A percentile compares a stretch with the other conserved stretches of the same genome.
Conservation (phyloP, 2,888 invertebrate species). For the Sphaerophoria rueppellii region DNA sequence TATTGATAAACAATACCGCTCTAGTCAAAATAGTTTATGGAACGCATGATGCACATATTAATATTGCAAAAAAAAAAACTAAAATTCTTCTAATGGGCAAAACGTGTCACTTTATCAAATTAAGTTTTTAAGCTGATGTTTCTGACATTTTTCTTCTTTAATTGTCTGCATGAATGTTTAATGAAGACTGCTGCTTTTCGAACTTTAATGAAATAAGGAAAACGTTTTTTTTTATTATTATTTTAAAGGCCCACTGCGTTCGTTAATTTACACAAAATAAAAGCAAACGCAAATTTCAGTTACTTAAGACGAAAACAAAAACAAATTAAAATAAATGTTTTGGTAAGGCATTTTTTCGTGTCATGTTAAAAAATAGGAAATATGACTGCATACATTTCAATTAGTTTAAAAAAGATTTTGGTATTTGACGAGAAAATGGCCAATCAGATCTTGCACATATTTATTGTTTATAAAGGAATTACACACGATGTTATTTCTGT, state of each 20-base stretch:
- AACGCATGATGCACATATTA: conserved; percentile 54
- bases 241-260: conserved; percentile 26
- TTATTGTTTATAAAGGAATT: conserved; percentile 17
- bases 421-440: conserved; percentile 2
- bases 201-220: conserved; percentile 8
- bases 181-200: conserved; percentile 9
- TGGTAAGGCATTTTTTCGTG: neutral
- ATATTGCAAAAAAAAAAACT: conserved; percentile 23
- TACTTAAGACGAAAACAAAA: neutral
- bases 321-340: neutral
- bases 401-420: neutral
- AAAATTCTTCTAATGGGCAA: conserved; percentile 18
- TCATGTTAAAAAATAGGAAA: neutral
- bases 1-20: conserved; percentile 55
- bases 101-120: conserved; percentile 21
- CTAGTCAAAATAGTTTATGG: conserved; percentile 69
- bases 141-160: conserved; percentile 1
- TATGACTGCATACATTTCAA: neutral
- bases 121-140: conserved; percentile 14
- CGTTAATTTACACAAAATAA: neutral
- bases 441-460: conserved; percentile 43
- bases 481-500: conserved; percentile 36
- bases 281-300: conserved; percentile 4
- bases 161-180: conserved; percentile 35
- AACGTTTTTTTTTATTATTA: neutral